Base-by-base conservation (phyloP, 1,140 invertebrate species). In the Drusus annulatus region DNA sequence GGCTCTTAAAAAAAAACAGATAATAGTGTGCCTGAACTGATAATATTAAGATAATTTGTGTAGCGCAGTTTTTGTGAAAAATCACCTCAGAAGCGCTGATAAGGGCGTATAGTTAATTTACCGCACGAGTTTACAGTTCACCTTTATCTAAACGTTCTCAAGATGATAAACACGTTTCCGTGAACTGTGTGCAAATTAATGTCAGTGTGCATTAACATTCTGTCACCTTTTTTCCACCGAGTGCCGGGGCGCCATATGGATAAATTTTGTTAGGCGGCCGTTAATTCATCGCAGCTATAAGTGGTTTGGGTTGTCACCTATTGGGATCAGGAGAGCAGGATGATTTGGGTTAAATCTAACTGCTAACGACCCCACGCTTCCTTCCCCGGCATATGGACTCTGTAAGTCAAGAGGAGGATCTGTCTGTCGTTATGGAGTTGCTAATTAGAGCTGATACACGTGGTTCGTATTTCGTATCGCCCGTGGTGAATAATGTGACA, bases 271-370 rank as follows among this genome's bases (percentile, higher is more conserved):
- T 23, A 56, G 51, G n/a, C 71, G 28, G 2, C 23, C 71, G 23
- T 74, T 51, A 74, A 74, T 74, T 58, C 71, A 74, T 74, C 25
- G 65, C 36, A 13, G 16, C 28, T n/a, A 19, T 69, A 50, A 69
- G 17, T 69, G 65, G 65, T 45, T 45, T 17, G 16, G 65, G 45
- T 69, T 69, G 65, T 69, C 65, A 69, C 36, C 65, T 10, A 50
- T 69, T 19, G 7, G 65, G 7, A 17, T 36, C 16, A 45, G 63
- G 63, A 68, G 36, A 0, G 6, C 15, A 23, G 60, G 63, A 68
- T 45, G 63, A 45, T 45, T 45, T 17, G 65, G 65, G 65, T 50
- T 13, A 17, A 36, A 21, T 17, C 19, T 31, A 68, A 69, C n/a
- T 31, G 25, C 23, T 60, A 23, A 60, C 6, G 16, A 19, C 23